Percentiles rank a stretch among this genome's conserved stretches.
phyloP scores from a whole-genome alignment of 2,888 invertebrate species.

The Temnothorax rugatulus region DNA sequence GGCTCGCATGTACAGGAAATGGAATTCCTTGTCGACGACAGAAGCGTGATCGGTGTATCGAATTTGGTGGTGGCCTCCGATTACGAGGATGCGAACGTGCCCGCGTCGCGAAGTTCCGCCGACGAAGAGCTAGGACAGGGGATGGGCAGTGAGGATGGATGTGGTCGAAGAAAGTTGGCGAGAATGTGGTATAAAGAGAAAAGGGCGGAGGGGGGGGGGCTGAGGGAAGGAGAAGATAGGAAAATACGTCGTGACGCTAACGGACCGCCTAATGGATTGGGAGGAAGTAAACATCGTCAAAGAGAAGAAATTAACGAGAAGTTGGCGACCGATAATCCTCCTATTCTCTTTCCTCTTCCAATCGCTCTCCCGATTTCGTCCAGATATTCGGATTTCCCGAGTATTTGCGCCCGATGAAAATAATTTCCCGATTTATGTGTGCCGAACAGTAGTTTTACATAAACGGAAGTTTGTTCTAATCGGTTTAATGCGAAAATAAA shows the following conservation, averaged over 20 bases:
- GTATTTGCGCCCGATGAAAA: slow-evolving; percentile 27
- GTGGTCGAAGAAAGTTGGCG: slow-evolving; percentile 26
- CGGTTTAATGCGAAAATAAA: neutral
- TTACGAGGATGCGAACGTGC: slow-evolving; percentile 56
- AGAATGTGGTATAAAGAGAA: slow-evolving; percentile 23
- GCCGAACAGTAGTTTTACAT: neutral
- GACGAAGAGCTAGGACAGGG: neutral
- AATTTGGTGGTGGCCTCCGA: slow-evolving; percentile 57
- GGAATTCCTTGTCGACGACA: slow-evolving; percentile 64
- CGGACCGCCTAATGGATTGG: slow-evolving; percentile 48
- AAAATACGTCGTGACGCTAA: slow-evolving; percentile 58
- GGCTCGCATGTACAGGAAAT: slow-evolving; percentile 69
- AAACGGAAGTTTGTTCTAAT: slow-evolving; percentile 4
- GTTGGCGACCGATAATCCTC: slow-evolving; percentile 36
- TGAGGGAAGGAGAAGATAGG: slow-evolving; percentile 50
- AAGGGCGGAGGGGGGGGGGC: neutral
- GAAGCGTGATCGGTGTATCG: slow-evolving; percentile 67
- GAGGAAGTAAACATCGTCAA: slow-evolving; percentile 48
- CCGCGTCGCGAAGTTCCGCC: slow-evolving; percentile 33
- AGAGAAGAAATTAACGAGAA: slow-evolving; percentile 48
- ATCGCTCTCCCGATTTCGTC: neutral
- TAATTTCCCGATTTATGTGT: slow-evolving; percentile 7
- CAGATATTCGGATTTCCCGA: slow-evolving; percentile 34
- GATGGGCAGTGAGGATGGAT: neutral
- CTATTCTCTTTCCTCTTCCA: neutral